A percentile compares a stretch with the other conserved stretches of the same genome.
Conservation (phyloP, 2,888 invertebrate species). For the Drepanosiphum platanoidis region DNA sequence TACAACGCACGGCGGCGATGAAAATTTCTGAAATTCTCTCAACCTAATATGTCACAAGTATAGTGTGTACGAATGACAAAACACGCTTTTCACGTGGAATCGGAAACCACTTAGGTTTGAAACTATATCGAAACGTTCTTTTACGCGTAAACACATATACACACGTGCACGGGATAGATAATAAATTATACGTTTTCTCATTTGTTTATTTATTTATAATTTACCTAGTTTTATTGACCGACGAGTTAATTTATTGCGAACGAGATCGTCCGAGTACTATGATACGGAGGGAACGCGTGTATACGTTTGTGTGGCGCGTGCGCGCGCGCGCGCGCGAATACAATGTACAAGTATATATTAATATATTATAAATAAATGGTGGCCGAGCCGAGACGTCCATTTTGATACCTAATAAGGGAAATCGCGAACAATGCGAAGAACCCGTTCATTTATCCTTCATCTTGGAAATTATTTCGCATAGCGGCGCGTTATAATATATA, state of each 20-base stretch:
- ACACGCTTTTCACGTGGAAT: neutral
- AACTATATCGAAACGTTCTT: neutral
- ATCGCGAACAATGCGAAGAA: constrained; percentile 41
- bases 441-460: constrained; percentile 50
- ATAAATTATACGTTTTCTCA: neutral
- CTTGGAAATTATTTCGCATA: constrained; percentile 16
- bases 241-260: constrained; percentile 27
- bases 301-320: neutral
- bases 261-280: constrained; percentile 1
- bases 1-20: too few species aligned
- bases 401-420: constrained; percentile 53
- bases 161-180: neutral
- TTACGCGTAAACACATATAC: neutral
- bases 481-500: neutral
- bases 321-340: neutral
- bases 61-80: neutral
- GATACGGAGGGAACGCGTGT: neutral
- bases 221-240: neutral
- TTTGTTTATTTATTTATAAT: neutral
- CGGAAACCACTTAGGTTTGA: neutral
- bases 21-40: too few species aligned
- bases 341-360: neutral
- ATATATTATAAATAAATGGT: constrained; percentile 10
- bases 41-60: neutral
- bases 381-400: constrained; percentile 20